Percentiles rank a stretch among this genome's conserved stretches.
These are phyloP conservation scores for Malurus melanocephalus DNA, from an alignment of 2,113 vertebrate species.

Conservation along the genomic window DNA sequence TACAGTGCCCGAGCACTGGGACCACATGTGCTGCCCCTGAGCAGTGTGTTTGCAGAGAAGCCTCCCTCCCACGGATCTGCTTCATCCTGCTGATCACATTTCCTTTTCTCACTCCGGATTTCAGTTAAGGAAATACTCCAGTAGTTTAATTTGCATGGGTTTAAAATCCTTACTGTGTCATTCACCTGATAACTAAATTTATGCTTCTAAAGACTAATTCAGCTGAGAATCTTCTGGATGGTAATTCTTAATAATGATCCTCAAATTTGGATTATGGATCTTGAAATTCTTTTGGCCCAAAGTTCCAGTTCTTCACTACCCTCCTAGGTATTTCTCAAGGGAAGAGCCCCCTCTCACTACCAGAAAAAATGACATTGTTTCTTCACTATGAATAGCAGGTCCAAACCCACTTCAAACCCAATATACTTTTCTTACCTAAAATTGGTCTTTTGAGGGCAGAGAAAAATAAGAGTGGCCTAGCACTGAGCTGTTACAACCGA, in stretches of 20 bases:
- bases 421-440: rapidly evolving
- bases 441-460: neutral
- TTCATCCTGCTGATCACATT: neutral
- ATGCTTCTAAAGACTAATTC: neutral
- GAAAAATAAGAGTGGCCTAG: neutral
- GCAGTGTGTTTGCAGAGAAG: neutral
- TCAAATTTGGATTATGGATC: neutral
- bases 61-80: neutral
- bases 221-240: neutral
- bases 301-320: neutral
- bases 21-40: neutral
- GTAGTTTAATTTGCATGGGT: neutral
- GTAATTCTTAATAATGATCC: neutral
- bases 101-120: neutral
- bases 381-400: neutral
- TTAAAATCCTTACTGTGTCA: neutral
- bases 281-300: neutral
- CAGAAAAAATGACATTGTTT: rapidly evolving
- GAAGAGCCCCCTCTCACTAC: neutral
- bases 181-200: neutral
- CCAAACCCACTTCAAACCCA: neutral
- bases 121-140: neutral
- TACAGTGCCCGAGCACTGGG: neutral
- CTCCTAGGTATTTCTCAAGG: neutral
- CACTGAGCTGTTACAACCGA: no score